phyloP scores from a whole-genome alignment of 2,888 invertebrate species.

The Tetranychus piercei region DNA sequence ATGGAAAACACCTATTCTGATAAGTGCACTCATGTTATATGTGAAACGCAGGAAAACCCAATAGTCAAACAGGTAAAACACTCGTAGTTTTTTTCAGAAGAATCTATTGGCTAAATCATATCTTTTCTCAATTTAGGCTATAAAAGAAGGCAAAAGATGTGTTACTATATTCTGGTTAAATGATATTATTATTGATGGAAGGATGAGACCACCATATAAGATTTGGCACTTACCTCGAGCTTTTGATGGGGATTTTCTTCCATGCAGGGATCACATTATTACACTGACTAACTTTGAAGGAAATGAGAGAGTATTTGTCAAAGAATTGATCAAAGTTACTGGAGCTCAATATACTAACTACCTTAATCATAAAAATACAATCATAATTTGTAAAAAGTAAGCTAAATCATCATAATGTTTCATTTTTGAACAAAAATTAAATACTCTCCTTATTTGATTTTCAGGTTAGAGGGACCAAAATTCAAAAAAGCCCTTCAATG shows the following conservation, averaged over 20 bases:
- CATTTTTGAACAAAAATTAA: constrained; percentile 11
- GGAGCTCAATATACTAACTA: constrained; percentile 59
- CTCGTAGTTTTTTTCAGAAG: not conserved
- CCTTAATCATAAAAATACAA: constrained; percentile 38
- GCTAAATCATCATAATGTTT: constrained; percentile 14
- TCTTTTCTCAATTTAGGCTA: constrained; percentile 31
- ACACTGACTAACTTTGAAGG: constrained; percentile 71
- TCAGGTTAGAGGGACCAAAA: constrained; percentile 65
- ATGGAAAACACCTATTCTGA: constrained; percentile 64
- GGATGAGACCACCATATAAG: constrained; percentile 77
- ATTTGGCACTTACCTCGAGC: constrained; percentile 65
- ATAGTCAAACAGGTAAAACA: constrained; percentile 56
- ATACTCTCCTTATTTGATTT: constrained; percentile 19
- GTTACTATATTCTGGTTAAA: constrained; percentile 76
- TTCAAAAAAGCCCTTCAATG: constrained; percentile 75
- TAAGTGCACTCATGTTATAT: constrained; percentile 74
- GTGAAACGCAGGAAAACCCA: constrained; percentile 72
- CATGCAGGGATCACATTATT: constrained; percentile 44
- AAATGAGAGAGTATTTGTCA: constrained; percentile 60
- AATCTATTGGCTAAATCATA: too few species aligned
- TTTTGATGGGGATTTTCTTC: constrained; percentile 33
- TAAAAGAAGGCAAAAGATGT: constrained; percentile 48
- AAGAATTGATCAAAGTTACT: constrained; percentile 60
- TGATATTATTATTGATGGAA: constrained; percentile 66
- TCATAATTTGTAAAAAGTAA: constrained; percentile 38